Percentiles rank a stretch among this genome's conserved stretches.
phyloP scores from a whole-genome alignment of 2,888 invertebrate genomes.

The Diarsia rubi region DNA sequence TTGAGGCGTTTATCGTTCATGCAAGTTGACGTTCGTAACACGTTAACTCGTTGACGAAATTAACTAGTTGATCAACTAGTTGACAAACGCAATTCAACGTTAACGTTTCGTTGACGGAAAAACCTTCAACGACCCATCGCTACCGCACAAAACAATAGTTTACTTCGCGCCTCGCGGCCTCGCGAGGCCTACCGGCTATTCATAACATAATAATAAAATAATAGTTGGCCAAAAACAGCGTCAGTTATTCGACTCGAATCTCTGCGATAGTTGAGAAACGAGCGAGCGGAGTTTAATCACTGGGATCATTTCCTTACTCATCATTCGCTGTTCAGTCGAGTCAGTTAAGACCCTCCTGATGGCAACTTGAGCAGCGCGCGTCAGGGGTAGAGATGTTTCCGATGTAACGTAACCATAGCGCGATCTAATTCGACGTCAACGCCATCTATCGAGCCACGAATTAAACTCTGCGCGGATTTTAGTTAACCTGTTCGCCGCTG shows the following conservation, averaged over 20 bases:
- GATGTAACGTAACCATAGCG: constrained; percentile 68
- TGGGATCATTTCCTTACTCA: constrained; percentile 81
- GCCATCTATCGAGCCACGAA: constrained; percentile 70
- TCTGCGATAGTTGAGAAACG: constrained; percentile 84
- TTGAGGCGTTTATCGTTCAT: too few relatives aligned
- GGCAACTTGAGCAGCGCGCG: constrained; percentile 63
- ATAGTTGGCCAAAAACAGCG: constrained; percentile 79
- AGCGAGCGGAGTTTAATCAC: constrained; percentile 82
- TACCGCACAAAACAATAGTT: neutral
- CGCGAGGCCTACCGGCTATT: neutral
- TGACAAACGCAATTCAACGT: too few relatives aligned
- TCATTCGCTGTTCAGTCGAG: constrained; percentile 90
- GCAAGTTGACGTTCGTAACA: too few relatives aligned
- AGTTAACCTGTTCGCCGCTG: constrained; percentile 17
- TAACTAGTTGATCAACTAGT: too few relatives aligned
- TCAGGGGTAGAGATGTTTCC: constrained; percentile 39
- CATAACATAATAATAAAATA: neutral
- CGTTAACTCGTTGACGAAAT: too few relatives aligned
- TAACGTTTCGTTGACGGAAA: too few relatives aligned
- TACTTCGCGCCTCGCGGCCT: too few relatives aligned
- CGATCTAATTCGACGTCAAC: constrained; percentile 66
- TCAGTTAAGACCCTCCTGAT: constrained; percentile 89
- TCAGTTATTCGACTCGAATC: constrained; percentile 77
- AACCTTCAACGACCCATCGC: too few relatives aligned
- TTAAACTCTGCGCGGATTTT: constrained; percentile 4